These are phyloP conservation scores for Chymomyza amoena DNA, from an alignment of 2,888 invertebrate species.

Conservation along the genomic window DNA sequence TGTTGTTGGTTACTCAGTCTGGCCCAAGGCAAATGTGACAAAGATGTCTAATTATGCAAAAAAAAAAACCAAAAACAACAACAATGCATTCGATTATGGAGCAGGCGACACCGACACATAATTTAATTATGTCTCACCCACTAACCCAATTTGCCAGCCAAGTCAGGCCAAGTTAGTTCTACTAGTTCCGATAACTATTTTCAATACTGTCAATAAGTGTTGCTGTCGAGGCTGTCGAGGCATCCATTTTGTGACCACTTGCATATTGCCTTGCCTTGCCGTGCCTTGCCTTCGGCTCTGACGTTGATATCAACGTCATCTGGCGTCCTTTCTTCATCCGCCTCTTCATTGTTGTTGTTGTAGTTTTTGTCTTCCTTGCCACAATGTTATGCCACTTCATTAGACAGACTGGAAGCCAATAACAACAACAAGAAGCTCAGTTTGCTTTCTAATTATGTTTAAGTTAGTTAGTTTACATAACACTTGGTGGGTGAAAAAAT, in stretches of 20 bases:
- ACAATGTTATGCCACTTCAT: conserved; percentile 71
- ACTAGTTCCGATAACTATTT: conserved; percentile 43
- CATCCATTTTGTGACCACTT: conserved; percentile 37
- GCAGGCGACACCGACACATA: conserved; percentile 56
- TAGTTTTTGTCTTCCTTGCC: conserved; percentile 14
- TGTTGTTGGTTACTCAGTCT: neutral
- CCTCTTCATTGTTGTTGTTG: neutral
- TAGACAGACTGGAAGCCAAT: conserved; percentile 27
- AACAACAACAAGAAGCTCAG: neutral
- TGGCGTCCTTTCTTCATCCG: conserved; percentile 14
- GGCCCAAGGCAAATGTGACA: conserved; percentile 2
- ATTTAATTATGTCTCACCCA: conserved; percentile 70
- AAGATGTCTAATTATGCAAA: conserved; percentile 60
- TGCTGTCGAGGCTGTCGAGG: conserved; percentile 8
- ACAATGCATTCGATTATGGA: neutral
- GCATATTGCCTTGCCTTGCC: conserved; percentile 41
- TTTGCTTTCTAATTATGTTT: neutral
- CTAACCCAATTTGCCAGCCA: conserved; percentile 58
- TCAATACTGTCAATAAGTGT: conserved; percentile 31
- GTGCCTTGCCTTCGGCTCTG: conserved; percentile 49
- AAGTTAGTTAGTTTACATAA: neutral
- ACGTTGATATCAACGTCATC: conserved; percentile 41
- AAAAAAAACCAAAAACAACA: too few species aligned
- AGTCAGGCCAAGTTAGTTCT: conserved; percentile 9
- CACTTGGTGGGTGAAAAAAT: conserved; percentile 12